These are phyloP conservation scores for Andrena bucephala DNA, from an alignment of 2,888 invertebrate species.

Conservation along the genomic window DNA sequence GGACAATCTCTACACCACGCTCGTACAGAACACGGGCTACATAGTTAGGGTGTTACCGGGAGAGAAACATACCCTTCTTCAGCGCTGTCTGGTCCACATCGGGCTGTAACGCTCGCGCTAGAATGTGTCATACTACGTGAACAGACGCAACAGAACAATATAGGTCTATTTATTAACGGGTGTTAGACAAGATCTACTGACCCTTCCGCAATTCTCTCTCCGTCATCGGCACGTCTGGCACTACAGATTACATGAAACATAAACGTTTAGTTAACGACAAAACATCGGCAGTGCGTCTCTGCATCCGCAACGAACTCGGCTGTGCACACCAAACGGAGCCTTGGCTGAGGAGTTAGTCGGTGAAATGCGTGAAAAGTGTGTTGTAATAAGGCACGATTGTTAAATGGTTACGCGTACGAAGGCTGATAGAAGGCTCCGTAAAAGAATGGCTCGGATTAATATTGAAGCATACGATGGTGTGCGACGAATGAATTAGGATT, in stretches of 20 bases:
- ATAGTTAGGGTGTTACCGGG: slow-evolving; percentile 4
- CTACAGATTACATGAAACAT: slow-evolving; percentile 75
- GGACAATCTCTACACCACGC: slow-evolving; percentile 6
- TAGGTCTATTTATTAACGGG: background rate
- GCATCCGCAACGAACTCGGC: slow-evolving; percentile 13
- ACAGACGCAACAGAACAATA: background rate
- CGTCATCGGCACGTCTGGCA: slow-evolving; percentile 78
- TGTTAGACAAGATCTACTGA: slow-evolving; percentile 71
- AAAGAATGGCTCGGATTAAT: slow-evolving; percentile 9
- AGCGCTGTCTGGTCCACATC: slow-evolving; percentile 58
- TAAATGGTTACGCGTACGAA: background rate
- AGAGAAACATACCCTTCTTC: slow-evolving; percentile 68
- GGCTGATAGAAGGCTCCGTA: slow-evolving; percentile 5
- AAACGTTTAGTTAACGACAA: slow-evolving; percentile 58
- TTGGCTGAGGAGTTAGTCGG: slow-evolving; percentile 12
- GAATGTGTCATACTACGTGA: slow-evolving; percentile 69
- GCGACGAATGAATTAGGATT: slow-evolving; percentile 56
- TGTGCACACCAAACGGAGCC: slow-evolving; percentile 10
- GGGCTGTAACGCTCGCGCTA: slow-evolving; percentile 80
- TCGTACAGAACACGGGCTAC: background rate
- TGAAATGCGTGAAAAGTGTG: background rate
- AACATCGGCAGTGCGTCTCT: background rate
- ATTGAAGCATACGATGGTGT: slow-evolving; percentile 50
- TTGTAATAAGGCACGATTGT: slow-evolving; percentile 11
- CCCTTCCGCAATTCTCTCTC: slow-evolving; percentile 82